These are phyloP conservation scores for Euphonia xanthogaster DNA, from an alignment of 2,797 vertebrate species.

Conservation along the genomic window DNA sequence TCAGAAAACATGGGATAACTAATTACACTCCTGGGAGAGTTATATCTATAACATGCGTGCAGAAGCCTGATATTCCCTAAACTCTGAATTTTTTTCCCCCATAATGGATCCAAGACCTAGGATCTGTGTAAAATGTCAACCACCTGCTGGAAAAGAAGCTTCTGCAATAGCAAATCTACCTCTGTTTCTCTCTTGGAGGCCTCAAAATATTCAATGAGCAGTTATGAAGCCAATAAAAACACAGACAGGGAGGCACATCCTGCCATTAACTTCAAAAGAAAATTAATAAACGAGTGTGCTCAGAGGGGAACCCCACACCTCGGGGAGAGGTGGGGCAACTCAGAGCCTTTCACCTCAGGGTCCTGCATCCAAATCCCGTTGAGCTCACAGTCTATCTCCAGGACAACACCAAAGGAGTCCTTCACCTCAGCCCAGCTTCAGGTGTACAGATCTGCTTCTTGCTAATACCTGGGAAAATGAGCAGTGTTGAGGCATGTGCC, in stretches of 20 bases:
- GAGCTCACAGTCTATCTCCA: background rate
- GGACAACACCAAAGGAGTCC: background rate
- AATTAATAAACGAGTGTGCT: background rate
- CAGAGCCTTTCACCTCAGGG: background rate
- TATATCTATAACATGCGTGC: background rate
- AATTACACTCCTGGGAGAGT: background rate
- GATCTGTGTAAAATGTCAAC: background rate
- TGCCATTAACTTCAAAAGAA: conserved; percentile 70
- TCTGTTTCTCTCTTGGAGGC: background rate
- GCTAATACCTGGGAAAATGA: background rate
- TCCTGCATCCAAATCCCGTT: background rate
- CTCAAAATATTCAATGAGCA: conserved; percentile 56
- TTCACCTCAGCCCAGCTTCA: background rate
- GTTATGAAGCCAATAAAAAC: conserved; percentile 57
- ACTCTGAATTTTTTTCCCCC: background rate
- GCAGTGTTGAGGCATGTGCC: rapidly evolving
- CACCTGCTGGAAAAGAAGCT: background rate
- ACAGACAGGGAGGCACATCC: conserved; percentile 57
- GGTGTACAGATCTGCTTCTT: background rate
- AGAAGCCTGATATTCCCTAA: background rate
- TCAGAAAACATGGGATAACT: background rate
- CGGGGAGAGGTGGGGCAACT: background rate
- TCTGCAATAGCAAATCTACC: conserved; percentile 29
- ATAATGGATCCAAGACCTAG: background rate
- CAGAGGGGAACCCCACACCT: background rate